Evolutionary conservation across 2,888 invertebrate genomes (phyloP).

Genomic region (Tryphoninae sp.): DNA sequence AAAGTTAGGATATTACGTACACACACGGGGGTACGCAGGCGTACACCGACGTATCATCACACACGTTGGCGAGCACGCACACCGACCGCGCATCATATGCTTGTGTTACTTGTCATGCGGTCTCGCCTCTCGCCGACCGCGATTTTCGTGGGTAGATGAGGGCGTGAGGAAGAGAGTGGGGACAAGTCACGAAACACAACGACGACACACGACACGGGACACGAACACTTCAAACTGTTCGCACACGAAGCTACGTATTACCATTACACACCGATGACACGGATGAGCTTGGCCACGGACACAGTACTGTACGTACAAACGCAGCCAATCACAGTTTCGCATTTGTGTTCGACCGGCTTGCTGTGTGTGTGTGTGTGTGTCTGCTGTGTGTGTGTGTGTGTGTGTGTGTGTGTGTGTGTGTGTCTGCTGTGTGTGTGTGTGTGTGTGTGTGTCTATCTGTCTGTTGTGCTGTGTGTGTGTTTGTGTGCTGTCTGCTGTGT

Average conservation of each 20-base stretch:
- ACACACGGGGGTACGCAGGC: neutral
- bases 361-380: too few relatives aligned
- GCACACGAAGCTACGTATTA: too few relatives aligned
- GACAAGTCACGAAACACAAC: neutral
- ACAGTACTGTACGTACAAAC: too few relatives aligned
- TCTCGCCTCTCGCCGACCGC: slow-evolving; percentile 40
- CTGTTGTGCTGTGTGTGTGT: too few relatives aligned
- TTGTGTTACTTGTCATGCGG: slow-evolving; percentile 71
- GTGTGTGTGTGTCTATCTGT: too few relatives aligned
- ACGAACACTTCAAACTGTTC: slow-evolving; percentile 15
- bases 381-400: neutral
- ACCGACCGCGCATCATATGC: neutral
- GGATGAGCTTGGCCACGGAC: too few relatives aligned
- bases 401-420: neutral
- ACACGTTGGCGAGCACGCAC: neutral
- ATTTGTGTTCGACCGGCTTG: slow-evolving; percentile 20
- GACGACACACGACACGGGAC: slow-evolving; percentile 33
- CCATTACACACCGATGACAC: too few relatives aligned
- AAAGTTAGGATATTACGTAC: neutral
- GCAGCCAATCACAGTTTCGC: too few relatives aligned
- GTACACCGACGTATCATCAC: neutral
- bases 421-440: too few relatives aligned
- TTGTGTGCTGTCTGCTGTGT: too few relatives aligned
- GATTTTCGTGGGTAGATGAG: slow-evolving; percentile 28
- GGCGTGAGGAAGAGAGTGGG: too few relatives aligned